Evolutionary conservation across 1,140 invertebrate genomes (phyloP).

Genomic region (Penaeus vannamei): DNA sequence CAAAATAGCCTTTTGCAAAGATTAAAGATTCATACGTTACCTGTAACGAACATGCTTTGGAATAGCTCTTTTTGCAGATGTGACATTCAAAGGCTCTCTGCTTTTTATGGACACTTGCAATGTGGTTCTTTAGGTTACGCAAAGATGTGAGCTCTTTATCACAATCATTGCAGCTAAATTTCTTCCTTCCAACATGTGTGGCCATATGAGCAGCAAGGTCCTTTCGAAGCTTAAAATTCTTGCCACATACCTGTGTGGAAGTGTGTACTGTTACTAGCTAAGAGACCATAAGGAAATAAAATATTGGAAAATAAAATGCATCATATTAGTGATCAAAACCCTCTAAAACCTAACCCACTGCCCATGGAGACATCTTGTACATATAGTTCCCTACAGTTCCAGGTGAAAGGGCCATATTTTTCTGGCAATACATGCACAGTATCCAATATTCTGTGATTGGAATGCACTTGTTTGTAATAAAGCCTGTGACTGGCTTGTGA

Average conservation of each 20-base stretch:
- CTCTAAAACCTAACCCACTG: no score
- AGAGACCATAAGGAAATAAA: no score
- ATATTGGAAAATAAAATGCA: no score
- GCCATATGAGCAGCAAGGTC: conserved; percentile 40
- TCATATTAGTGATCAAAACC: no score
- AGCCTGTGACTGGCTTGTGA: no score
- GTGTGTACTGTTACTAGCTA: no score
- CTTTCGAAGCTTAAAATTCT: conserved; percentile 46
- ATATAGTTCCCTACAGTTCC: no score
- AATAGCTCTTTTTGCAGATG: conserved; percentile 34
- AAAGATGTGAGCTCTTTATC: conserved; percentile 39
- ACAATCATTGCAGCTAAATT: conserved; percentile 36
- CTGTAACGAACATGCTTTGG: conserved; percentile 52
- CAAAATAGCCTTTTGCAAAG: neutral
- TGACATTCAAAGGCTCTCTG: conserved; percentile 39
- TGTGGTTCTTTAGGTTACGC: conserved; percentile 48
- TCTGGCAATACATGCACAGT: no score
- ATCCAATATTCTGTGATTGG: no score
- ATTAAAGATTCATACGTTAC: neutral
- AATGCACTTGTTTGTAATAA: no score
- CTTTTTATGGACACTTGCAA: conserved; percentile 52
- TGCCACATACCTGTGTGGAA: conserved; percentile 20
- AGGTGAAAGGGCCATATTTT: no score
- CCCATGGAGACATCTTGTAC: no score
- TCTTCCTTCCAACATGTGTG: conserved; percentile 36